Evolutionary conservation across 2,888 invertebrate species (phyloP).

Genomic region (Hirtodrosophila duncani): DNA sequence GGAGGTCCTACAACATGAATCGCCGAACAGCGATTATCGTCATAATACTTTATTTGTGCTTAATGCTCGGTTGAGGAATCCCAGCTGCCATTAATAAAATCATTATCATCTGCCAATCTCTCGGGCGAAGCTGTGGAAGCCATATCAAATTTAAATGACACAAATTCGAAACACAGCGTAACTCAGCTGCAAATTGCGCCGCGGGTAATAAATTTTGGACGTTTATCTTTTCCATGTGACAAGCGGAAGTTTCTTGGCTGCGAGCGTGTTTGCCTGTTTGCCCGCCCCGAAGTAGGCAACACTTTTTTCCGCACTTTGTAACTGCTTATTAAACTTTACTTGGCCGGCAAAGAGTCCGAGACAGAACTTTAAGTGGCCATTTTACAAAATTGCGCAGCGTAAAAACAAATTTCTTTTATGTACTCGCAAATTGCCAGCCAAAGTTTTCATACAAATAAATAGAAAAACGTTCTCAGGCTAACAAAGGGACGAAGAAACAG

Average conservation of each 20-base stretch:
- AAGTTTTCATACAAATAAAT: conserved; percentile 72
- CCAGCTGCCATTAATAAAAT: conserved; percentile 57
- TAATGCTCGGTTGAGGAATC: too few relatives aligned
- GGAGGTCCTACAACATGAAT: conserved; percentile 33
- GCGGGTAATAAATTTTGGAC: conserved; percentile 45
- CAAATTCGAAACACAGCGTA: conserved; percentile 38
- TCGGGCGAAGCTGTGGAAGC: conserved; percentile 23
- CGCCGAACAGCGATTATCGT: too few relatives aligned
- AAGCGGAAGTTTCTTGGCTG: conserved; percentile 56
- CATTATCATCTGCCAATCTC: conserved; percentile 63
- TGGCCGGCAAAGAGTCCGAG: background rate
- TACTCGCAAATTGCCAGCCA: conserved; percentile 69
- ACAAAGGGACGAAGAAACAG: conserved; percentile 36
- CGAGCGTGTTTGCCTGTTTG: conserved; percentile 7
- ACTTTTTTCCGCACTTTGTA: conserved; percentile 39
- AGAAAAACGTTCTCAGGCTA: conserved; percentile 49
- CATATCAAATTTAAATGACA: conserved; percentile 56
- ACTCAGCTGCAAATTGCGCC: conserved; percentile 39
- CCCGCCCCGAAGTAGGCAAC: conserved; percentile 42
- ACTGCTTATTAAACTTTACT: conserved; percentile 58
- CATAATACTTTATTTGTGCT: too few relatives aligned
- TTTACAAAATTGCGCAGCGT: conserved; percentile 66
- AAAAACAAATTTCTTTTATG: conserved; percentile 72
- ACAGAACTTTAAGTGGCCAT: conserved; percentile 64
- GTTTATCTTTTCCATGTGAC: conserved; percentile 54